Evolutionary conservation across 2,113 vertebrate species (phyloP), one percentile per base, ranked within the genome.

Genomic region (Muntiacus muntjak): DNA sequence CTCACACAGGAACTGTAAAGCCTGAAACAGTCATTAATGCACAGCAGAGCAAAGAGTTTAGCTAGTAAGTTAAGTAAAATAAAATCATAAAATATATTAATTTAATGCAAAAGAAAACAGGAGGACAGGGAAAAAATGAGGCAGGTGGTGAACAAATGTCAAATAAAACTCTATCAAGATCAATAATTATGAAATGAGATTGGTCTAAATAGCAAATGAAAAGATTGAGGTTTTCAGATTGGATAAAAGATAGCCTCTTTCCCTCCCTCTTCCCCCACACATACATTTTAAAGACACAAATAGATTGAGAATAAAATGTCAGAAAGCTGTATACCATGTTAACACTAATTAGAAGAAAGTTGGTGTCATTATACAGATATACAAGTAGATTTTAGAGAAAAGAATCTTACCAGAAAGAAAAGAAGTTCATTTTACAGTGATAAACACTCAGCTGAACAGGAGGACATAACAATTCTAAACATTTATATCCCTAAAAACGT

Each of bases 131-230:
- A 30, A 25, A 54, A 36, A n/a, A 36, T 4, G 17, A 17, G 43
- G 5, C 4, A 10, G 0, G 0, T 0, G 1, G 6, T 26, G 19
- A 74, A 52, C 12, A 87, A 74, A 1, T 0, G 12, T 43, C 21
- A 76, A 28, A 55, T 2, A 3, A 6, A 40, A 17, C n/a, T 30
- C 21, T 21, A 21, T 5, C 28, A 6, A 33, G 26, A 26, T 23
- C 45, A 33, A 0, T 11, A 30, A 36, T 17, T 21, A 15, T 21
- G 28, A 62, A 60, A 11, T 3, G 2, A 11, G 30, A 12, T 3
- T 3, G 10, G 33, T 28, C 55, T 43, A 50, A 92, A 92, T 10
- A n/a, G 55, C 14, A 21, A 10, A 82, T 15, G 50, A 76, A n/a
- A 33, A 81, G 21, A n/a, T 4, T 33, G 23, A 50, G 17, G 43